phyloP scores from a whole-genome alignment of 2,113 vertebrate species.

The Myrmecobius fasciatus region DNA sequence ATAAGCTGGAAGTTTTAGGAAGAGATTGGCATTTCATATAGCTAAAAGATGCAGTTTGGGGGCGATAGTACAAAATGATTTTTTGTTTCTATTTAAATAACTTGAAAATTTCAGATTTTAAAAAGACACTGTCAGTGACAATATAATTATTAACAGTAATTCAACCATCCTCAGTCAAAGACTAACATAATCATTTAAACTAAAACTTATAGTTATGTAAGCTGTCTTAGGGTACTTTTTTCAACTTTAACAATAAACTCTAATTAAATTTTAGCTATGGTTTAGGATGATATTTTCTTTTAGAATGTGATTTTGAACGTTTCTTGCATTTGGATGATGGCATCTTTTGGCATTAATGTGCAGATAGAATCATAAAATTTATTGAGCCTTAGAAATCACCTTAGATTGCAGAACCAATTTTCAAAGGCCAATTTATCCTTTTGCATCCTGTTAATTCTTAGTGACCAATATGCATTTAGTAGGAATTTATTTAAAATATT shows the following conservation, averaged over 20 bases:
- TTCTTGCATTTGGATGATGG: conserved; percentile 49
- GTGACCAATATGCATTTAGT: conserved; percentile 30
- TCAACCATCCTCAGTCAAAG: conserved; percentile 40
- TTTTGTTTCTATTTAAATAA: conserved; percentile 41
- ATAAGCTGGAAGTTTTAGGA: not conserved
- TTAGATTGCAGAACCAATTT: not conserved
- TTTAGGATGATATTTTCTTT: conserved; percentile 50
- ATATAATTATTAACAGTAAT: conserved; percentile 19
- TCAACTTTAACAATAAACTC: conserved; percentile 28
- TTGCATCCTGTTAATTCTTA: conserved; percentile 12
- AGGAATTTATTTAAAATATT: not conserved
- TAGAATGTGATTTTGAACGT: conserved; percentile 28
- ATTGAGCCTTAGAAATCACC: conserved; percentile 21
- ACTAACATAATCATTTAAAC: not conserved
- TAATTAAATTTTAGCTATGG: conserved; percentile 38
- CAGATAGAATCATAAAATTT: conserved; percentile 33
- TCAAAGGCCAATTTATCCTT: conserved; percentile 10
- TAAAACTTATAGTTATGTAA: not conserved
- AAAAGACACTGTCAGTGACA: not conserved
- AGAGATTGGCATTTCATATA: not conserved
- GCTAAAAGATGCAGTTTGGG: conserved; percentile 14
- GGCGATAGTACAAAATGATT: conserved; percentile 5
- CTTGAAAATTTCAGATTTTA: conserved; percentile 26
- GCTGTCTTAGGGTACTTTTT: conserved; percentile 12
- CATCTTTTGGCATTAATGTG: not conserved